phyloP scores from a whole-genome alignment of 2,888 invertebrate genomes.

The Plebejus melissa region DNA sequence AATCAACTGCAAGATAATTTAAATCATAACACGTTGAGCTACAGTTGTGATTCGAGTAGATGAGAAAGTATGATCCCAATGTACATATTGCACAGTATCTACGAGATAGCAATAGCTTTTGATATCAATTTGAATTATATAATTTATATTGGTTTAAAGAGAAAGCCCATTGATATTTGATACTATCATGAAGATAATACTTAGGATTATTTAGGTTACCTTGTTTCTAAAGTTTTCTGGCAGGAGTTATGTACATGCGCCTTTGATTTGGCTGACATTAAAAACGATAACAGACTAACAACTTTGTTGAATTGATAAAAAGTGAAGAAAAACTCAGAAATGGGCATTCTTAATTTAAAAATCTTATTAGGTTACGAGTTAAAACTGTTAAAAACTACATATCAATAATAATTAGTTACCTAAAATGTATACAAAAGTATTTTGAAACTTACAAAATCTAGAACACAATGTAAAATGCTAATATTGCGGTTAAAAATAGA shows the following conservation, averaged over 20 bases:
- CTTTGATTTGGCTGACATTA: background rate
- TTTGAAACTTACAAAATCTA: background rate
- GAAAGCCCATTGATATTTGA: background rate
- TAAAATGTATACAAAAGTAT: background rate
- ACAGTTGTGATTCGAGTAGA: background rate
- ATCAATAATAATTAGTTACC: too few species aligned
- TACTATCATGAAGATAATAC: too few species aligned
- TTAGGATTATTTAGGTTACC: too few species aligned
- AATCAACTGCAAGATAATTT: background rate
- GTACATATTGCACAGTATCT: background rate
- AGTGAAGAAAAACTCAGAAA: too few species aligned
- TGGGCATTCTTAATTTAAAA: too few species aligned
- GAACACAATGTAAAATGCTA: background rate
- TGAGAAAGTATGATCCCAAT: background rate
- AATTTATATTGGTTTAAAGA: background rate
- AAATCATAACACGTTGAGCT: background rate
- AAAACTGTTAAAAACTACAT: background rate
- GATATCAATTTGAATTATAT: background rate
- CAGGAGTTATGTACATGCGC: background rate
- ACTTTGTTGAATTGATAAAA: too few species aligned
- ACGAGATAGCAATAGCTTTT: background rate
- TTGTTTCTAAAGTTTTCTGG: too few species aligned
- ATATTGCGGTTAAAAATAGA: background rate
- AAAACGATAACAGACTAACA: too few species aligned
- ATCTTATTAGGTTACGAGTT: background rate